Evolutionary conservation across 2,888 invertebrate genomes (phyloP).

Genomic region (Teleiodes luculella): DNA sequence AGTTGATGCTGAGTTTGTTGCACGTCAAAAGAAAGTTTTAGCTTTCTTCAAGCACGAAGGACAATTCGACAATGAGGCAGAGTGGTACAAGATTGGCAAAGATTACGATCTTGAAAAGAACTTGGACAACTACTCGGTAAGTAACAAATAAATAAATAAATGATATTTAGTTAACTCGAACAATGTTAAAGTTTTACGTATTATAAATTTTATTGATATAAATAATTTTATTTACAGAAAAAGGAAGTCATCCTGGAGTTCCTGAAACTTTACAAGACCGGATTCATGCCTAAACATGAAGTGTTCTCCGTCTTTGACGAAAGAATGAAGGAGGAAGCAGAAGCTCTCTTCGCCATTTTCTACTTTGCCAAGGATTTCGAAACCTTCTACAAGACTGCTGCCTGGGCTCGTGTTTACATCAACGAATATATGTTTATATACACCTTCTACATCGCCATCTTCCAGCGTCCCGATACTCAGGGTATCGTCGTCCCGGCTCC

Average conservation of each 20-base stretch:
- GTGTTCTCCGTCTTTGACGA: conserved; percentile 74
- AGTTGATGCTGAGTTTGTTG: conserved; percentile 30
- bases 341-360: conserved; percentile 76
- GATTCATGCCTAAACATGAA: conserved; percentile 67
- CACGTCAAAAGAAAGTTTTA: conserved; percentile 19
- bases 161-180: not conserved
- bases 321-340: conserved; percentile 65
- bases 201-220: no score
- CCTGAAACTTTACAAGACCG: conserved; percentile 53
- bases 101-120: conserved; percentile 58
- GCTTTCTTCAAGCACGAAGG: conserved; percentile 61
- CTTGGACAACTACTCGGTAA: conserved; percentile 57
- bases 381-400: conserved; percentile 78
- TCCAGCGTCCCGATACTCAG: conserved; percentile 78
- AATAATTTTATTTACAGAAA: conserved; percentile 44
- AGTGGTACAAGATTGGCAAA: conserved; percentile 54
- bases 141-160: conserved; percentile 15
- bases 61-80: conserved; percentile 48
- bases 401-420: conserved; percentile 75
- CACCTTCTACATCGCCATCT: conserved; percentile 77
- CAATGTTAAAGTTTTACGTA: not conserved
- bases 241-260: conserved; percentile 66
- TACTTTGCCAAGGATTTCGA: conserved; percentile 80
- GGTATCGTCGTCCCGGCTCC: conserved; percentile 81
- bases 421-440: conserved; percentile 82